Evolutionary conservation across 2,113 vertebrate species (phyloP).

Genomic region (Alouatta palliata): DNA sequence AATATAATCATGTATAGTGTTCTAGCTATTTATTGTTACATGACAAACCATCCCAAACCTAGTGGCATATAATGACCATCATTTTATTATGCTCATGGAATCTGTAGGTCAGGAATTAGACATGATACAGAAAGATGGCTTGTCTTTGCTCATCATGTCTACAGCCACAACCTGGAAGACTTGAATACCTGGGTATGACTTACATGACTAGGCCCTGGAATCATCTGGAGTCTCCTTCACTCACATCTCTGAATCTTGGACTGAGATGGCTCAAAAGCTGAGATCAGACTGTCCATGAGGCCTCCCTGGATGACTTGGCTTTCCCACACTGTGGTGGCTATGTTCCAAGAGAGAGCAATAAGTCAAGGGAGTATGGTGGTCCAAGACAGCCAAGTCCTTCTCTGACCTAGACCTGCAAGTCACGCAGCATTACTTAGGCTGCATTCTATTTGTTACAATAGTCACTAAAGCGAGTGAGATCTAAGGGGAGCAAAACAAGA

Average conservation of each 20-base stretch:
- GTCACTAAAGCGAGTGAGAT: neutral
- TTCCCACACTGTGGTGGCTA: neutral
- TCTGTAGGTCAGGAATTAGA: neutral
- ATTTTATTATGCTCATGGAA: neutral
- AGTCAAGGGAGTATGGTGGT: neutral
- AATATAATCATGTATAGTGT: neutral
- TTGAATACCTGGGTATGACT: neutral
- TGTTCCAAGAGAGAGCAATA: neutral
- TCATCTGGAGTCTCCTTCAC: neutral
- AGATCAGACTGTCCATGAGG: neutral
- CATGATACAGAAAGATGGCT: neutral
- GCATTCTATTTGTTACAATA: neutral
- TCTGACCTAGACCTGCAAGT: neutral
- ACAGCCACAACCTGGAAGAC: neutral
- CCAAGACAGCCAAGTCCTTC: neutral
- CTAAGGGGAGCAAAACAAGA: neutral
- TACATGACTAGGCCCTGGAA: neutral
- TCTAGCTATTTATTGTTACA: neutral
- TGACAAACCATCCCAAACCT: neutral
- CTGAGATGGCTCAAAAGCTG: neutral
- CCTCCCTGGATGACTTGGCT: neutral
- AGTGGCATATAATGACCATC: fast-evolving
- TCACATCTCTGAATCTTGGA: neutral
- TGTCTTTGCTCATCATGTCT: neutral
- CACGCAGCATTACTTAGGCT: neutral